These are phyloP conservation scores for Xanthorhoe designata DNA, from an alignment of 2,888 invertebrate species.

Conservation along the genomic window DNA sequence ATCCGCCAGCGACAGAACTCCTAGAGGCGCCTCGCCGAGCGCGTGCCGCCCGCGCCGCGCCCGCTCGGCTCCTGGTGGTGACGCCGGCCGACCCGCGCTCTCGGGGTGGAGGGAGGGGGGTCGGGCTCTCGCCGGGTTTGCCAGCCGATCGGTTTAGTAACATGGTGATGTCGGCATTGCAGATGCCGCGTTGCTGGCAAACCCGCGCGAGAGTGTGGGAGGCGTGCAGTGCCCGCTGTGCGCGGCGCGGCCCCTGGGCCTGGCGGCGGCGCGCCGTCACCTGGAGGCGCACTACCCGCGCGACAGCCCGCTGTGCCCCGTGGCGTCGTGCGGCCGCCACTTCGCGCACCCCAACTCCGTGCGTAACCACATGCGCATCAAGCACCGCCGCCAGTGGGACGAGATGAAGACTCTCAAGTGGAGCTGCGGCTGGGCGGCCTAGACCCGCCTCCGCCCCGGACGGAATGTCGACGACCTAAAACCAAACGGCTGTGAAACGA, in stretches of 20 bases:
- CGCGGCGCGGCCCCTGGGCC: conserved; percentile 87
- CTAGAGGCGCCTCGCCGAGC: conserved; percentile 76
- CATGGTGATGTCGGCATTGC: conserved; percentile 85
- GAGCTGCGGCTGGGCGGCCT: conserved; percentile 86
- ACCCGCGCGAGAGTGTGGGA: conserved; percentile 42
- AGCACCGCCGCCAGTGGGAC: conserved; percentile 93
- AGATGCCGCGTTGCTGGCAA: conserved; percentile 81
- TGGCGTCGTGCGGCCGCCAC: conserved; percentile 89
- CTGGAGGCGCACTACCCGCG: conserved; percentile 94
- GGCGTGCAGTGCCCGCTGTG: conserved; percentile 90
- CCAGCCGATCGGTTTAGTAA: conserved; percentile 63
- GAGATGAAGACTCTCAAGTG: conserved; percentile 93
- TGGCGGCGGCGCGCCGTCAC: conserved; percentile 89
- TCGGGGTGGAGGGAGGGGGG: conserved; percentile 50
- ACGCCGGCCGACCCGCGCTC: conserved; percentile 34
- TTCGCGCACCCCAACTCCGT: conserved; percentile 95
- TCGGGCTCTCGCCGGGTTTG: conserved; percentile 63
- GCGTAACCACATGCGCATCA: conserved; percentile 94
- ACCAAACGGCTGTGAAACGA: conserved; percentile 66
- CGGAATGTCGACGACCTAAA: conserved; percentile 46
- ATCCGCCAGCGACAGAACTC: conserved; percentile 88
- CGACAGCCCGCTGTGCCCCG: conserved; percentile 93
- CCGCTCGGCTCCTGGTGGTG: conserved; percentile 60
- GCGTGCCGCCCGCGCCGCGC: conserved; percentile 59
- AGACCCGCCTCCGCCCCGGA: neutral